Evolutionary conservation across 1,140 invertebrate species (phyloP).

Genomic region (Cardiocondyla obscurior): DNA sequence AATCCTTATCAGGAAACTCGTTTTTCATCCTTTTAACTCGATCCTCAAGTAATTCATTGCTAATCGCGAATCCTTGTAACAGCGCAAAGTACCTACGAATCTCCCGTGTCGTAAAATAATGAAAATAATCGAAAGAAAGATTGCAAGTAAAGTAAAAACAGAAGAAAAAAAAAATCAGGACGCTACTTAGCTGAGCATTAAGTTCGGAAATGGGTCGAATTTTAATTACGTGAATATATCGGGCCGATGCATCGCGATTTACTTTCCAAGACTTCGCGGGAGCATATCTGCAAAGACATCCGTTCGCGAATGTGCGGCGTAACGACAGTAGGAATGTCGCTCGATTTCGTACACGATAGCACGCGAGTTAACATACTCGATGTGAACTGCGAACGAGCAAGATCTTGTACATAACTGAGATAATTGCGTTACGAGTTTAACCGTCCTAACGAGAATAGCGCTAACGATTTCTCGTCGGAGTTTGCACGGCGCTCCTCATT

Average conservation of each 20-base stretch:
- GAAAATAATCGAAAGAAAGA: not conserved
- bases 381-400: constrained; percentile 51
- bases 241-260: not conserved
- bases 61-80: not conserved
- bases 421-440: constrained; percentile 48
- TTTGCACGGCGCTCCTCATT: constrained; percentile 54
- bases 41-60: not conserved
- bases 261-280: not conserved
- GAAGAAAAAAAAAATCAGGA: too few species aligned
- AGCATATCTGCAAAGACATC: not conserved
- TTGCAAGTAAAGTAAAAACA: not conserved
- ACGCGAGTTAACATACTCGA: constrained; percentile 40
- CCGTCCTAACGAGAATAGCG: constrained; percentile 43
- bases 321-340: not conserved
- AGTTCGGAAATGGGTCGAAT: too few species aligned
- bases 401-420: constrained; percentile 50
- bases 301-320: not conserved
- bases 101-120: not conserved
- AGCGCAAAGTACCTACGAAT: not conserved
- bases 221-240: not conserved
- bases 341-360: constrained; percentile 42
- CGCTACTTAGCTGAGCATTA: too few species aligned
- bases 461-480: constrained; percentile 54
- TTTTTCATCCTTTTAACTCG: constrained; percentile 30
- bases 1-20: constrained; percentile 34